Conservation (phyloP, 2,888 invertebrate species). For the Caenorhabditis wallacei region DNA sequence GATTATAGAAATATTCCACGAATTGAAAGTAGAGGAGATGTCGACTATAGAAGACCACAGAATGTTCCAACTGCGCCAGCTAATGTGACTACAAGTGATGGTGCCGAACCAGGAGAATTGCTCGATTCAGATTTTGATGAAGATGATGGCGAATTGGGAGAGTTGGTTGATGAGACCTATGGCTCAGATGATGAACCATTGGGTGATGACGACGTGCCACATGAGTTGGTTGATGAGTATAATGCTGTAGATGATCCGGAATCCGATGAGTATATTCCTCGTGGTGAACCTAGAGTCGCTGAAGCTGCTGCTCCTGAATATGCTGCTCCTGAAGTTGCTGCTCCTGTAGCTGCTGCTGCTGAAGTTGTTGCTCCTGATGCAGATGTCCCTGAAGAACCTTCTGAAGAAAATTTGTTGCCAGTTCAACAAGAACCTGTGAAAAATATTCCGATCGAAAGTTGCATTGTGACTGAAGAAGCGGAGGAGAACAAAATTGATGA, state of each 20-base stretch:
- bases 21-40: background rate
- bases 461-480: background rate
- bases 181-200: background rate
- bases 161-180: slow-evolving; percentile 1
- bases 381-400: slow-evolving; percentile 23
- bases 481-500: background rate
- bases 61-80: background rate
- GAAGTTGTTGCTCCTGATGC: too few species aligned
- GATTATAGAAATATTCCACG: slow-evolving; percentile 2
- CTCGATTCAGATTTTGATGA: background rate
- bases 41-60: slow-evolving; percentile 3
- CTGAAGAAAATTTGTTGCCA: background rate
- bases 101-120: background rate
- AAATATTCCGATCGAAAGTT: slow-evolving; percentile 27
- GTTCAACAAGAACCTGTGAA: slow-evolving; percentile 10
- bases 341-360: too few species aligned
- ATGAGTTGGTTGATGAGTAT: background rate
- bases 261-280: too few species aligned
- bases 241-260: background rate
- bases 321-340: too few species aligned
- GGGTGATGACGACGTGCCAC: background rate
- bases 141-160: background rate
- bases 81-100: background rate
- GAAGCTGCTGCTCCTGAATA: too few species aligned
- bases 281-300: too few species aligned